These are phyloP conservation scores for Pelecanoides urinatrix DNA, from an alignment of 2,113 vertebrate species.

Conservation along the genomic window DNA sequence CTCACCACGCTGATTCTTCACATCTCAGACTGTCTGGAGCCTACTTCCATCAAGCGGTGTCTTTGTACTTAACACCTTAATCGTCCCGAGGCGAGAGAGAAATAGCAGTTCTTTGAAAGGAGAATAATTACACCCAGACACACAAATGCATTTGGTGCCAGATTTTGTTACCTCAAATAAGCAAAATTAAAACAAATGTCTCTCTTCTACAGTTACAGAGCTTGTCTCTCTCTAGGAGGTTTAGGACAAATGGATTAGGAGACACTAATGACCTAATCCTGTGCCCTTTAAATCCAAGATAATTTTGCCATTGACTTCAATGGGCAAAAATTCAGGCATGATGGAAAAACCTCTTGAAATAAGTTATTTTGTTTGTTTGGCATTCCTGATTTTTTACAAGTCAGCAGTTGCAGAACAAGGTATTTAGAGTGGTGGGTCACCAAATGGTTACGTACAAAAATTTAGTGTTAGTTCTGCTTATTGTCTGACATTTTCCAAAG, in stretches of 20 bases:
- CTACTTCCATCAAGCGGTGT: conserved; percentile 67
- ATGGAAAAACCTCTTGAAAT: neutral
- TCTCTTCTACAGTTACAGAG: conserved; percentile 71
- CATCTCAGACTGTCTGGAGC: conserved; percentile 83
- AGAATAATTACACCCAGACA: conserved; percentile 74
- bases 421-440: neutral
- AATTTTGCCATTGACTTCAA: neutral
- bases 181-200: conserved; percentile 76
- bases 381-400: neutral
- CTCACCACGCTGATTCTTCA: conserved; percentile 57
- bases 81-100: conserved; percentile 60
- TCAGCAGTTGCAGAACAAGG: neutral
- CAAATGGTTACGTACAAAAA: neutral
- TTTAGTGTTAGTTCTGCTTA: neutral
- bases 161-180: conserved; percentile 78
- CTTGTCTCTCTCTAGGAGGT: conserved; percentile 29
- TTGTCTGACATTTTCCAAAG: neutral
- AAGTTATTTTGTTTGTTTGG: neutral
- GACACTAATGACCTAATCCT: conserved; percentile 33
- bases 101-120: conserved; percentile 64
- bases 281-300: conserved; percentile 11
- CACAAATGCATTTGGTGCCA: conserved; percentile 77
- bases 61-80: conserved; percentile 81
- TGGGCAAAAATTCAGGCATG: neutral
- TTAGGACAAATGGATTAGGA: conserved; percentile 59